Percentiles rank a stretch among this genome's conserved stretches.
Conservation (phyloP, 2,888 invertebrate genomes). For the Sminthurides aquaticus region DNA sequence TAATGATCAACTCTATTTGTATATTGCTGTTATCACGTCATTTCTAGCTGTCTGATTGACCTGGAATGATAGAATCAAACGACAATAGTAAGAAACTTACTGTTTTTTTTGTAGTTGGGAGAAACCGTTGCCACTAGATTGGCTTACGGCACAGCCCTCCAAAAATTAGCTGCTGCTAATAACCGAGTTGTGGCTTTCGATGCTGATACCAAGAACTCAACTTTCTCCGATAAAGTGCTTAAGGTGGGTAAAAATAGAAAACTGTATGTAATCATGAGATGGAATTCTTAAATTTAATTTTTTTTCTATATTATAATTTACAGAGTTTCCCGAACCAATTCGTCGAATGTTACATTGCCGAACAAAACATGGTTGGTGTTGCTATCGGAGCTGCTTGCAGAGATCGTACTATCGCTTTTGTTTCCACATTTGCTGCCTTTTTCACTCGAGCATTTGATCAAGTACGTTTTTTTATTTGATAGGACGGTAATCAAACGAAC, state of each 20-base stretch:
- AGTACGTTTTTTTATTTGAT: slow-evolving; percentile 50
- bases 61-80: background rate
- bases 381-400: slow-evolving; percentile 91
- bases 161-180: slow-evolving; percentile 67
- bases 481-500: background rate
- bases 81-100: background rate
- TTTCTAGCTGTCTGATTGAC: too few relatives aligned
- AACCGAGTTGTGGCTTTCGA: slow-evolving; percentile 84
- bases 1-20: background rate
- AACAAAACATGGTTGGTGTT: slow-evolving; percentile 94
- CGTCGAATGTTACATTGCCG: slow-evolving; percentile 98
- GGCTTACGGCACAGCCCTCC: slow-evolving; percentile 90
- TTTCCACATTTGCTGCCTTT: slow-evolving; percentile 96
- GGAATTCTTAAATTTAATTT: background rate
- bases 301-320: slow-evolving; percentile 11
- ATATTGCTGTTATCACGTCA: background rate
- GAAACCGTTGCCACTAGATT: slow-evolving; percentile 77
- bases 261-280: background rate
- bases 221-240: slow-evolving; percentile 86
- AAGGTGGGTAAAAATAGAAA: slow-evolving; percentile 49
- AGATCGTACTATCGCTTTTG: slow-evolving; percentile 86
- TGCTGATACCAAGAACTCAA: slow-evolving; percentile 98
- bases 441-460: slow-evolving; percentile 95
- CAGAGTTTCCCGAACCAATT: slow-evolving; percentile 59
- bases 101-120: slow-evolving; percentile 50